Conservation (phyloP, 2,113 vertebrate species). For the Seriola rivoliana region DNA sequence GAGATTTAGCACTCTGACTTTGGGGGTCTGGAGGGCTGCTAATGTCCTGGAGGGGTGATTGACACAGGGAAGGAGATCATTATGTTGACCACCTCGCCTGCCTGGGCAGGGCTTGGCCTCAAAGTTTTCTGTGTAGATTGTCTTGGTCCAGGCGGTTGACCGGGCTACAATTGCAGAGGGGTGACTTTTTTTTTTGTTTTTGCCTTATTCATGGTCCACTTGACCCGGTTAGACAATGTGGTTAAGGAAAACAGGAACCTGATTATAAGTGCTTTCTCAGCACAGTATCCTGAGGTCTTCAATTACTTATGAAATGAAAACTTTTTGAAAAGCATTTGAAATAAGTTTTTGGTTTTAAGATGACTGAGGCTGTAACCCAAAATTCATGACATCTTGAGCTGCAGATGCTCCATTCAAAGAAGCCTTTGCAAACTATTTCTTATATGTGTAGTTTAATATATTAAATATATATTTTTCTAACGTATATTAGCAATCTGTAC, state of each 20-base stretch:
- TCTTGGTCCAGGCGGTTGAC: constrained; percentile 9
- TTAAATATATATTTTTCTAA: neutral
- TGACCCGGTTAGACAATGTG: neutral
- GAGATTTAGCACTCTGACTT: constrained; percentile 74
- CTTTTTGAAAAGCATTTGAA: neutral
- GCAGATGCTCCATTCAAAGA: neutral
- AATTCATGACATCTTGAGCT: neutral
- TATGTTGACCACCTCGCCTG: constrained; percentile 46
- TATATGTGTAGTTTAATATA: neutral
- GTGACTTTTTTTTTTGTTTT: neutral
- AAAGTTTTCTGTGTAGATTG: constrained; percentile 21
- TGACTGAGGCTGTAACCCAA: neutral
- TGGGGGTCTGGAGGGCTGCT: constrained; percentile 51
- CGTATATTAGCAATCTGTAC: neutral
- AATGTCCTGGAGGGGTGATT: constrained; percentile 67
- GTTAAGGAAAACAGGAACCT: neutral
- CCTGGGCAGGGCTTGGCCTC: constrained; percentile 11
- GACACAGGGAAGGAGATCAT: constrained; percentile 59
- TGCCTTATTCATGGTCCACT: neutral
- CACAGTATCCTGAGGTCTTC: neutral
- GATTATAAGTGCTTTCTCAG: neutral
- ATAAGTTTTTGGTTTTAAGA: neutral
- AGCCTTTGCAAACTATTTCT: neutral
- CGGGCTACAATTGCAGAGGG: neutral
- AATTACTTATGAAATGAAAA: neutral